Evolutionary conservation across 2,113 vertebrate species (phyloP).

Genomic region (Entelurus aequoreus): DNA sequence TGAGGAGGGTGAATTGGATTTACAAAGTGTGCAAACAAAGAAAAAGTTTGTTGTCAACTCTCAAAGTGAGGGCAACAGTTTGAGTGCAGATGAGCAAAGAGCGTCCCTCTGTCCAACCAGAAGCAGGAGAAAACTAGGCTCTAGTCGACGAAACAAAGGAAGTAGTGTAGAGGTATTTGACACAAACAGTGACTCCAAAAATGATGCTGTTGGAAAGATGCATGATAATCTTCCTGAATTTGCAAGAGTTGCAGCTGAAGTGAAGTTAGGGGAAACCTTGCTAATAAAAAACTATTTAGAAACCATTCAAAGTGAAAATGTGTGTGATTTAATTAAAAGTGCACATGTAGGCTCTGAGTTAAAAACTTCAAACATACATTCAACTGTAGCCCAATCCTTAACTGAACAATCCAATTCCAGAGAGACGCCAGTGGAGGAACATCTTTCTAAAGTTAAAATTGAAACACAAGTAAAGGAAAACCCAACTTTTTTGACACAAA

Average conservation of each 20-base stretch:
- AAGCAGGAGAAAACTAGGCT: slow-evolving; percentile 35
- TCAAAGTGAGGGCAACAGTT: not conserved
- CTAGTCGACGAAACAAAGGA: slow-evolving; percentile 13
- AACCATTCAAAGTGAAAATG: not conserved
- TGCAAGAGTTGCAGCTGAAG: not conserved
- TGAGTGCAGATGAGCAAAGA: not conserved
- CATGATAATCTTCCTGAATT: not conserved
- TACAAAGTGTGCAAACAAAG: slow-evolving; percentile 13
- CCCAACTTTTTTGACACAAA: not conserved
- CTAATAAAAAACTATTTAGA: not conserved
- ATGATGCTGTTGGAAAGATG: slow-evolving; percentile 1
- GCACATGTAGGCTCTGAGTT: too few relatives aligned
- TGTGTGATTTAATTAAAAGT: not conserved
- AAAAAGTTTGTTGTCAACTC: not conserved
- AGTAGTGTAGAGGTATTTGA: not conserved
- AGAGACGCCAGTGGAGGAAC: not conserved
- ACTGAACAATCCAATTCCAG: not conserved
- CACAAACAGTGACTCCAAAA: not conserved
- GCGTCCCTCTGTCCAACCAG: not conserved
- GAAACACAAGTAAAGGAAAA: slow-evolving; percentile 4
- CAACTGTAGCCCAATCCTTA: not conserved
- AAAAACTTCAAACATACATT: not conserved
- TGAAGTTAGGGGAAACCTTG: not conserved
- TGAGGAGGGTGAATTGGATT: not conserved
- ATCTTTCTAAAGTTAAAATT: not conserved